These are phyloP conservation scores for Druon quercuslanigerum DNA, from an alignment of 1,140 invertebrate species.

Conservation along the genomic window DNA sequence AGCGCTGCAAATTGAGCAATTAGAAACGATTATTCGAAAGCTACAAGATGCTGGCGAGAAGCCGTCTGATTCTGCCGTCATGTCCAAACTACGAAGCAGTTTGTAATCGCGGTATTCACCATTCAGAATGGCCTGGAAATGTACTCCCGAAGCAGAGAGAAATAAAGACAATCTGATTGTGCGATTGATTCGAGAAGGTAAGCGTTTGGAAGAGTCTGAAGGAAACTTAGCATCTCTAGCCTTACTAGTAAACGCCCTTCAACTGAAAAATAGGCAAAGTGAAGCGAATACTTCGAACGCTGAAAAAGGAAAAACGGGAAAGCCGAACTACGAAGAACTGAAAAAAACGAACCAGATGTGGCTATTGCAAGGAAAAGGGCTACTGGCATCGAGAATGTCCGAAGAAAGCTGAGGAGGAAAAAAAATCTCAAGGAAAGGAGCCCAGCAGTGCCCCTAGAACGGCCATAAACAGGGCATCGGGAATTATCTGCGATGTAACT, in stretches of 20 bases:
- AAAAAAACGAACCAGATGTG: no score
- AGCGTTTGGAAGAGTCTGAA: not conserved
- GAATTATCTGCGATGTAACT: no score
- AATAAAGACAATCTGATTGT: slow-evolving; percentile 29
- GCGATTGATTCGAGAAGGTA: slow-evolving; percentile 25
- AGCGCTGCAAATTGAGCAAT: no score
- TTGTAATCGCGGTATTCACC: slow-evolving; percentile 21
- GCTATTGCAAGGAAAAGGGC: no score
- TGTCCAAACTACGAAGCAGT: slow-evolving; percentile 30
- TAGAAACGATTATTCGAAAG: slow-evolving; percentile 17
- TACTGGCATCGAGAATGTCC: no score
- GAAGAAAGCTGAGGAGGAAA: no score
- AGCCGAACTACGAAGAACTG: no score
- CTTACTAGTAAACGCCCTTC: not conserved
- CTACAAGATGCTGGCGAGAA: slow-evolving; percentile 13
- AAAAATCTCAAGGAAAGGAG: no score
- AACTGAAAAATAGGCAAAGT: not conserved
- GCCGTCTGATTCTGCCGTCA: slow-evolving; percentile 3
- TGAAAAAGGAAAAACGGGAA: no score
- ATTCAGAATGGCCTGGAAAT: slow-evolving; percentile 37
- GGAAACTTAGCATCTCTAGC: not conserved
- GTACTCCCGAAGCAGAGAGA: not conserved
- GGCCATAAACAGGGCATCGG: no score
- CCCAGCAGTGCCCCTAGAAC: no score
- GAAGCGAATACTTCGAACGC: no score